Conservation (phyloP, 2,888 invertebrate genomes). For the Romanomermis culicivorax region DNA sequence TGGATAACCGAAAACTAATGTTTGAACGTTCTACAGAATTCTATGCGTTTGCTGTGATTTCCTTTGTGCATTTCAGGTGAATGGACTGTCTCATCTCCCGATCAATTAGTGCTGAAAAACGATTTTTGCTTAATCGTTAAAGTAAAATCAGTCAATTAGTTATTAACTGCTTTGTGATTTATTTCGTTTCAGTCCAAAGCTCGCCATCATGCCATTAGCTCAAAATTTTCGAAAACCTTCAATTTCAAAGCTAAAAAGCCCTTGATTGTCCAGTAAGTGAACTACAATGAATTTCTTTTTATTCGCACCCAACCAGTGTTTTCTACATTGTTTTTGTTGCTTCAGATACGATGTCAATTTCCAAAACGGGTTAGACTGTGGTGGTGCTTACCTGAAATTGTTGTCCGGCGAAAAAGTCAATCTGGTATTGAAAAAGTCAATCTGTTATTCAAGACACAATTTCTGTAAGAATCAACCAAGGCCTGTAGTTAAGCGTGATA, state of each 20-base stretch:
- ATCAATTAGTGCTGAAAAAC: conserved; percentile 51
- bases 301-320: conserved; percentile 7
- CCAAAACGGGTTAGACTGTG: conserved; percentile 92
- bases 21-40: not conserved
- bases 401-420: conserved; percentile 49
- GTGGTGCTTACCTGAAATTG: conserved; percentile 88
- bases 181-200: conserved; percentile 48
- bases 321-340: not conserved
- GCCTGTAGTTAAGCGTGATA: too few species aligned
- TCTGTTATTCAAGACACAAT: not conserved
- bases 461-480: too few species aligned
- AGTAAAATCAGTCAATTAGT: conserved; percentile 17
- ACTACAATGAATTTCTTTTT: not conserved
- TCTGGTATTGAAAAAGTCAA: conserved; percentile 34
- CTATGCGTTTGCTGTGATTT: not conserved
- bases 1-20: not conserved
- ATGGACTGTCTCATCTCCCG: conserved; percentile 52
- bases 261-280: conserved; percentile 62
- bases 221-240: conserved; percentile 53
- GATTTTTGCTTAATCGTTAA: conserved; percentile 72
- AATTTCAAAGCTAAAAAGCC: conserved; percentile 56
- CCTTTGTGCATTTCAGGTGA: conserved; percentile 31
- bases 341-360: conserved; percentile 41
- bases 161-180: not conserved
- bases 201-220: conserved; percentile 78